Percentiles rank a stretch among this genome's conserved stretches.
These are phyloP conservation scores for Belonocnema kinseyi DNA, from an alignment of 1,140 invertebrate species.

Conservation along the genomic window DNA sequence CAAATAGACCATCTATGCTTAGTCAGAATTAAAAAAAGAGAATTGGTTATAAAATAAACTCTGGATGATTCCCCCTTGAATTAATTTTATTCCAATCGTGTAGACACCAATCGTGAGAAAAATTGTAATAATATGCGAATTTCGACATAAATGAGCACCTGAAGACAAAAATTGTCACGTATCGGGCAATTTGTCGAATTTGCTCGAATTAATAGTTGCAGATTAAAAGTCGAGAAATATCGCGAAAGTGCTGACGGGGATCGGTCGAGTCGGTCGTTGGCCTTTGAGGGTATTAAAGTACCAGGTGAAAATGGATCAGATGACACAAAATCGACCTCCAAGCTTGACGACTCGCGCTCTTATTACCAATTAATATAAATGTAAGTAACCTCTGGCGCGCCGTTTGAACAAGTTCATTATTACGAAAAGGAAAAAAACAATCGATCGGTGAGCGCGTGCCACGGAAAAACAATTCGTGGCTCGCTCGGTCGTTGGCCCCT, in stretches of 20 bases:
- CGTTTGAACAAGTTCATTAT: conserved; percentile 47
- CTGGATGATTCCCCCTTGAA: not conserved
- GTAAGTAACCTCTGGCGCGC: conserved; percentile 18
- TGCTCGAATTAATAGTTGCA: not conserved
- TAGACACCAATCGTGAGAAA: not conserved
- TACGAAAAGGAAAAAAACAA: conserved; percentile 19
- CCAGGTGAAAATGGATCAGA: not conserved
- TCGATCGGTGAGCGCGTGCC: conserved; percentile 32
- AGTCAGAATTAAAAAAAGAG: not conserved
- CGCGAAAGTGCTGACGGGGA: conserved; percentile 5
- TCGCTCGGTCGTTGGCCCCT: conserved; percentile 54
- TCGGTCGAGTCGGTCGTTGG: not conserved
- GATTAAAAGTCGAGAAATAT: not conserved
- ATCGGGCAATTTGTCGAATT: not conserved
- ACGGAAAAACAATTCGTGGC: conserved; percentile 53
- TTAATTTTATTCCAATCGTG: not conserved
- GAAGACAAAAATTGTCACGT: not conserved
- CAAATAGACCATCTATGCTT: conserved; percentile 11
- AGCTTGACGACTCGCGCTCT: conserved; percentile 13
- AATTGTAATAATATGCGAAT: not conserved
- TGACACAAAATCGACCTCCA: not conserved
- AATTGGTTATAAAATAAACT: too few species aligned
- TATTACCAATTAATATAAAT: conserved; percentile 30
- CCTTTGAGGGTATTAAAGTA: not conserved
- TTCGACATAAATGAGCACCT: conserved; percentile 2